Conservation (phyloP, 2,797 vertebrate species). For the Myripristis jacobus region DNA sequence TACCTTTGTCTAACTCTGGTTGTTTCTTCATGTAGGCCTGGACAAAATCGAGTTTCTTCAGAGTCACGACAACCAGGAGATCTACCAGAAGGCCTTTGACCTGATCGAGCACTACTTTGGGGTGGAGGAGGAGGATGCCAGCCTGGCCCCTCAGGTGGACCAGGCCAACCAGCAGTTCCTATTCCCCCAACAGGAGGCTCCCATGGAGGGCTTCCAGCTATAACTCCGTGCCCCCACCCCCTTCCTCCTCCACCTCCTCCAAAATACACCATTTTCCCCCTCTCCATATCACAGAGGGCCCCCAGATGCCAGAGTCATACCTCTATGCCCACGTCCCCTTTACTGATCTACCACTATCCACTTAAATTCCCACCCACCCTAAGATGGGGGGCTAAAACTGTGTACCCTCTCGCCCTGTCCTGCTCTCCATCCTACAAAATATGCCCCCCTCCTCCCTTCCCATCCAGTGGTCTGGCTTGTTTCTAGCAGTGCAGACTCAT, state of each 20-base stretch:
- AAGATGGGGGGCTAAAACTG: conserved; percentile 48
- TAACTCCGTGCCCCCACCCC: conserved; percentile 79
- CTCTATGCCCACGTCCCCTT: conserved; percentile 12
- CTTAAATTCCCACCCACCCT: neutral
- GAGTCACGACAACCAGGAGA: conserved; percentile 98
- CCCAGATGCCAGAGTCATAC: conserved; percentile 30
- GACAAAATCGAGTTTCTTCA: conserved; percentile 99
- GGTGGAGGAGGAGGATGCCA: conserved; percentile 93
- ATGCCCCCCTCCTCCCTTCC: conserved; percentile 15
- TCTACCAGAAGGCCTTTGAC: conserved; percentile 99
- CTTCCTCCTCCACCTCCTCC: conserved; percentile 44
- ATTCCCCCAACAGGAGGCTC: conserved; percentile 95
- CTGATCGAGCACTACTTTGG: conserved; percentile 98
- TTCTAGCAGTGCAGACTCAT: conserved; percentile 30
- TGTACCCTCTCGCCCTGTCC: too few species aligned
- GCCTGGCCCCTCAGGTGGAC: conserved; percentile 93
- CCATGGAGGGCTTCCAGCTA: conserved; percentile 99
- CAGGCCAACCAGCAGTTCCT: conserved; percentile 97
- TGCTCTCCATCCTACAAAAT: too few species aligned
- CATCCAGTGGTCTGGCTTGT: conserved; percentile 38
- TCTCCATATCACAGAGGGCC: conserved; percentile 30
- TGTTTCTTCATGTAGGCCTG: conserved; percentile 84
- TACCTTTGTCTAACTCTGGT: neutral
- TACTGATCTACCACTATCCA: conserved; percentile 22
- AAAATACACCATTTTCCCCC: conserved; percentile 53